Conservation (phyloP, 2,113 vertebrate species). For the Eudyptes chrysolophus region DNA sequence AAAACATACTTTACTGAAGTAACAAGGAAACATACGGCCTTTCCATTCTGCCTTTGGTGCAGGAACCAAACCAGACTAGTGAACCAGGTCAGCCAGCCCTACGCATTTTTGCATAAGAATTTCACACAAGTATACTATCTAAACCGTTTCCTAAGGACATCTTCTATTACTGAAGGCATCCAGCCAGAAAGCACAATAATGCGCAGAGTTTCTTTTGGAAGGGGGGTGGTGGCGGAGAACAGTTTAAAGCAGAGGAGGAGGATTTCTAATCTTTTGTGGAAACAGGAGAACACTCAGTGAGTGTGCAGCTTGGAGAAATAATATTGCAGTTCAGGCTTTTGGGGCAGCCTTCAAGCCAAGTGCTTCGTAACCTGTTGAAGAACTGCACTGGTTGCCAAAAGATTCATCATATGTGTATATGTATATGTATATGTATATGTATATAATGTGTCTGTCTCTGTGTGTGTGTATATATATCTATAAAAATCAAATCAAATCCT, state of each 20-base stretch:
- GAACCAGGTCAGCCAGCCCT: background rate
- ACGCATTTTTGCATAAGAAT: slow-evolving; percentile 37
- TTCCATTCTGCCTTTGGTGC: background rate
- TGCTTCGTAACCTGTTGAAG: background rate
- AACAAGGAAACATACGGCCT: background rate
- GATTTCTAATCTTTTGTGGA: background rate
- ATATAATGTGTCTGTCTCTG: background rate
- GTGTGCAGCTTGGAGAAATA: slow-evolving; percentile 18
- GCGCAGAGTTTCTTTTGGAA: background rate
- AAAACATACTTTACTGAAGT: background rate
- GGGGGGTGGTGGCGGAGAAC: background rate
- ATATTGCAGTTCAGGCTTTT: background rate
- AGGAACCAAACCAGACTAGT: background rate
- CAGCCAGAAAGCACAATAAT: slow-evolving; percentile 54
- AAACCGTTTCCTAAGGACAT: slow-evolving; percentile 44
- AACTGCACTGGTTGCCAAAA: background rate
- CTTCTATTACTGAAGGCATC: slow-evolving; percentile 40
- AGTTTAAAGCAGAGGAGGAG: background rate
- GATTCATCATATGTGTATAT: background rate
- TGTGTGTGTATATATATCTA: background rate
- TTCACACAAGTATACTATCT: slow-evolving; percentile 23
- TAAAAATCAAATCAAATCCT: background rate
- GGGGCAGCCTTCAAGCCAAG: background rate
- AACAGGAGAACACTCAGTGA: background rate
- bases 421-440: background rate